Evolutionary conservation across 1,140 invertebrate genomes (phyloP), one percentile per base, ranked within the genome.

Genomic region (Acarapis woodi): DNA sequence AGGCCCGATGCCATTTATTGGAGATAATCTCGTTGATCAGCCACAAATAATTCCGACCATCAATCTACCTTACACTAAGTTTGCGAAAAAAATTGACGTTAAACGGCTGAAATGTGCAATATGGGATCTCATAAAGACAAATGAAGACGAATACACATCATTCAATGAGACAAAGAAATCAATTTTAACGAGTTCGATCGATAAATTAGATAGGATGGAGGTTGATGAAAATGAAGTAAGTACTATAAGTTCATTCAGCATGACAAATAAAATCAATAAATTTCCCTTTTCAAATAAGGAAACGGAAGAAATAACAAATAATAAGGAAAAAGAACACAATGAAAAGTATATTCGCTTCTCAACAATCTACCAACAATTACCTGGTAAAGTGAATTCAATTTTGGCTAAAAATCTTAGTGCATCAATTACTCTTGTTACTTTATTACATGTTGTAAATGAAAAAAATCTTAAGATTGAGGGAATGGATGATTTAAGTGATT

Each of bases 381-480:
- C 68, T 3, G 52, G 49, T 19, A 57, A 59, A 38, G 47, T 78
- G 9, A 60, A 62, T 0, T 55, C 60, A 28, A 58, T 58, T 35
- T 71, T 68, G 57, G 53, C 59, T n/a, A 65, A 68, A 41, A 67
- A 72, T 42, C 55, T 79, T 31, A 74, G 69, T 49, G 63, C 68
- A 33, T 67, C 71, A 1, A 58, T 78, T 22, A 68, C 70, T 1
- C 70, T 77, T 55, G 64, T 73, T 14, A 71, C 72, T 4, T 52
- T 78, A 5, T 54, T 80, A 2, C 73, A 78, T 62, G 53, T 78
- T 37, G 69, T 70, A 9, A 80, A 78, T 53, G 74, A 80, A 53
- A 70, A 71, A 20, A n/a, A n/a, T n/a, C n/a, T n/a, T n/a, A n/a
- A n/a, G n/a, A n/a, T n/a, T n/a, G n/a, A n/a, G n/a, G n/a, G n/a